Evolutionary conservation across 2,888 invertebrate genomes (phyloP).

Genomic region (Mythimna ferrago): DNA sequence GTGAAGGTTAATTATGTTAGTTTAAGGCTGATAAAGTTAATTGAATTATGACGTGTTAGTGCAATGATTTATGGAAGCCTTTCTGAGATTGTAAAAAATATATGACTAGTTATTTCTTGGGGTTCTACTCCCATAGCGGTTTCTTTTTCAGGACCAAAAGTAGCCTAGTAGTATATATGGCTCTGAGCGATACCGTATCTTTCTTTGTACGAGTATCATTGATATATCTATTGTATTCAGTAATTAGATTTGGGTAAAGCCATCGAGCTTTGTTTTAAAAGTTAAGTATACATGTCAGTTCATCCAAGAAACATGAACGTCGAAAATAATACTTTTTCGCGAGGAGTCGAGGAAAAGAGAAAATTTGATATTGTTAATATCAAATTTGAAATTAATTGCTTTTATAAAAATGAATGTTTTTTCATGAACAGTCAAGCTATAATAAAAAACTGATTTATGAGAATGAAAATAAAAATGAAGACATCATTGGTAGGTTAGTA

Average conservation of each 20-base stretch:
- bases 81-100: slow-evolving; percentile 2
- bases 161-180: background rate
- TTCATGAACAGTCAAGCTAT: background rate
- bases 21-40: slow-evolving; percentile 15
- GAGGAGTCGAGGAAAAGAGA: too few species aligned
- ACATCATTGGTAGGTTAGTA: background rate
- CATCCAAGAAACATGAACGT: too few species aligned
- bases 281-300: too few species aligned
- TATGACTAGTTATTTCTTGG: background rate
- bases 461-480: background rate
- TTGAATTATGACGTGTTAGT: background rate
- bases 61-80: background rate
- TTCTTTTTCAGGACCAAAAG: background rate
- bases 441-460: background rate
- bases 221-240: too few species aligned
- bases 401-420: background rate
- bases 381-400: background rate
- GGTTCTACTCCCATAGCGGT: too few species aligned
- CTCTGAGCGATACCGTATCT: background rate
- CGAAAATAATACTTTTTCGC: too few species aligned
- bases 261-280: too few species aligned
- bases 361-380: too few species aligned
- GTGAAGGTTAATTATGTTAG: slow-evolving; percentile 1
- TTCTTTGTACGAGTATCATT: too few species aligned
- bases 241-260: too few species aligned